Evolutionary conservation across 1,140 invertebrate species (phyloP), one percentile per base, ranked within the genome.

Genomic region (Drosophila takahashii): DNA sequence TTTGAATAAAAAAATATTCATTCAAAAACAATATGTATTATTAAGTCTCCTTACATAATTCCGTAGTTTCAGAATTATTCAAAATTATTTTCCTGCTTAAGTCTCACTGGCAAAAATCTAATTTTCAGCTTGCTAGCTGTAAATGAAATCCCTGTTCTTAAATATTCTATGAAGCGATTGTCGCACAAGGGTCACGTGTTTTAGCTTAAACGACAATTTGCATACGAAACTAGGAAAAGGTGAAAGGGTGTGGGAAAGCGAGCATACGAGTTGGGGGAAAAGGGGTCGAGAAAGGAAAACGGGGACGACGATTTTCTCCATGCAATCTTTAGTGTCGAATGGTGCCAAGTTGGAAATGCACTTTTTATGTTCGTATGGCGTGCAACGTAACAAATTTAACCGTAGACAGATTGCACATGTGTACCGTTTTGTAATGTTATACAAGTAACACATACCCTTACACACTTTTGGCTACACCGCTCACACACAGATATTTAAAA

Each of bases 311-410:
- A 37, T 50, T 59, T 42, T 36, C 65, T 59, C 22, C 57, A 41
- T 48, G 69, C 66, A 72, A 71, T 72, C 47, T 72, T 50, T 72
- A 72, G 66, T 72, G 69, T 72, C 69, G 56, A 54, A 65, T 54
- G 69, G 75, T 72, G 76, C 74, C 77, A 79, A 79, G 76, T 79
- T 72, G 76, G 70, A 79, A 79, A 79, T 79, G 76, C 76, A 78
- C 59, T 79, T 79, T 79, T 79, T 79, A 79, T 79, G 76, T 79
- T 79, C 66, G 52, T 50, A 57, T 77, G 39, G 56, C 73, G 73
- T 77, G 73, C 73, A 70, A 58, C 74, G 60, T 76, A 76, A 76
- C 73, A 76, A 77, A 77, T 70, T 77, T 77, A 70, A 59, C 65
- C 65, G 56, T 57, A 70, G 73, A 77, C 75, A 77, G 74, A 77